Percentiles rank a stretch among this genome's conserved stretches.
These are phyloP conservation scores for Popillia japonica DNA, from an alignment of 1,140 invertebrate genomes.

Conservation along the genomic window DNA sequence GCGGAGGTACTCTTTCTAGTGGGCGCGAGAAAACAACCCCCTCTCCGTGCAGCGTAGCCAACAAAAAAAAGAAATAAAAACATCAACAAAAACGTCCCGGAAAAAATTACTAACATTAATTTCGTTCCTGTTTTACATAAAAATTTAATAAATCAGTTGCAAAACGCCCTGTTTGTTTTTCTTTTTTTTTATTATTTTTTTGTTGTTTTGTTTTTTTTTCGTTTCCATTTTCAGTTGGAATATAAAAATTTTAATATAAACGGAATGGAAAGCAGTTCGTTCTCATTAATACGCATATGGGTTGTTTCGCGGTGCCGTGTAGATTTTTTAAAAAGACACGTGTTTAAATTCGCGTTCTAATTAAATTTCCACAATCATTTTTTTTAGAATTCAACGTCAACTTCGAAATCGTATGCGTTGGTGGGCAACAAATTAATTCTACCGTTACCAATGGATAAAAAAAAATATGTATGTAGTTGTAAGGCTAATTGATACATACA, in stretches of 20 bases:
- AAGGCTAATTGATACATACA: too few relatives aligned
- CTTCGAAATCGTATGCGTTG: too few relatives aligned
- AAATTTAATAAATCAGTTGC: slow-evolving; percentile 24
- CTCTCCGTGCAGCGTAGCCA: too few relatives aligned
- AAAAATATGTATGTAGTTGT: too few relatives aligned
- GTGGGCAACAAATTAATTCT: too few relatives aligned
- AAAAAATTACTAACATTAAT: slow-evolving; percentile 24
- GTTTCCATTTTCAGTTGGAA: background rate
- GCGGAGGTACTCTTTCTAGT: too few relatives aligned
- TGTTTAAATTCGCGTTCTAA: background rate
- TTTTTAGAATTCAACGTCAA: too few relatives aligned
- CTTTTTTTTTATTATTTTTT: background rate
- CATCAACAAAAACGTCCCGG: background rate
- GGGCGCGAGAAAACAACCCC: too few relatives aligned
- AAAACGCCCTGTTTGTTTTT: background rate
- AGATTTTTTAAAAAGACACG: background rate
- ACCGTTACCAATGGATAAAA: too few relatives aligned
- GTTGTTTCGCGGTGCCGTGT: background rate
- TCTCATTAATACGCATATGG: background rate
- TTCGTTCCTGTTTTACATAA: slow-evolving; percentile 23
- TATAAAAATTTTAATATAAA: slow-evolving; percentile 2
- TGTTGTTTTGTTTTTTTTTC: background rate
- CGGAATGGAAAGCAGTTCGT: background rate
- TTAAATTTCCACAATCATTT: too few relatives aligned
- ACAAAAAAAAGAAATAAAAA: too few relatives aligned